Evolutionary conservation across 2,113 vertebrate genomes (phyloP).

Genomic region (Taxidea taxus): DNA sequence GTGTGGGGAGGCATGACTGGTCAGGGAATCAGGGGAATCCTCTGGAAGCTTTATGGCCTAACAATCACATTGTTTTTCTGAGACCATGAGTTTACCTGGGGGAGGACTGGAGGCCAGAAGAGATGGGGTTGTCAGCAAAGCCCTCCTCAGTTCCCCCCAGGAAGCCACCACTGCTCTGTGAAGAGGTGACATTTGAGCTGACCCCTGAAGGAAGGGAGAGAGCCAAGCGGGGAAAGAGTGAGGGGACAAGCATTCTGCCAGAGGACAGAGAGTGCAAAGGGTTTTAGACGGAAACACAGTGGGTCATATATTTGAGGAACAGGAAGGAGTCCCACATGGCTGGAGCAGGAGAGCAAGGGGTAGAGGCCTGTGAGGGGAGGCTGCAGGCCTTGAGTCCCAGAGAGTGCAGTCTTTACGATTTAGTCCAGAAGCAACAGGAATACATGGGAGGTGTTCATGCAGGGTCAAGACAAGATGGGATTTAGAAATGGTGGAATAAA

Average conservation of each 20-base stretch:
- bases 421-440: not conserved
- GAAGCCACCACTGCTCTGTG: not conserved
- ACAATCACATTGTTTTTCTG: not conserved
- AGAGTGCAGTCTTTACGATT: not conserved
- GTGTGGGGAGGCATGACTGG: too few relatives aligned
- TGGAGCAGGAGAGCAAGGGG: not conserved
- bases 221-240: not conserved
- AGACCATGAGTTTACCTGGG: not conserved
- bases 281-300: not conserved
- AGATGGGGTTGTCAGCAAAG: not conserved
- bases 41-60: not conserved
- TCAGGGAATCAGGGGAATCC: not conserved
- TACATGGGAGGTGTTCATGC: not conserved
- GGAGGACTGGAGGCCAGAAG: not conserved
- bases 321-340: not conserved
- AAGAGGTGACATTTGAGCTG: not conserved
- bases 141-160: not conserved
- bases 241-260: not conserved
- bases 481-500: not conserved
- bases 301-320: not conserved
- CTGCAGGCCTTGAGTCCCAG: not conserved
- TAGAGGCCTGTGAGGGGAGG: accelerated
- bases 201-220: not conserved
- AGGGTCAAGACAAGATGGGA: not conserved
- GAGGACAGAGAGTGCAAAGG: not conserved